Conservation (phyloP, 2,888 invertebrate species). For the Synanthedon andrenaeformis region DNA sequence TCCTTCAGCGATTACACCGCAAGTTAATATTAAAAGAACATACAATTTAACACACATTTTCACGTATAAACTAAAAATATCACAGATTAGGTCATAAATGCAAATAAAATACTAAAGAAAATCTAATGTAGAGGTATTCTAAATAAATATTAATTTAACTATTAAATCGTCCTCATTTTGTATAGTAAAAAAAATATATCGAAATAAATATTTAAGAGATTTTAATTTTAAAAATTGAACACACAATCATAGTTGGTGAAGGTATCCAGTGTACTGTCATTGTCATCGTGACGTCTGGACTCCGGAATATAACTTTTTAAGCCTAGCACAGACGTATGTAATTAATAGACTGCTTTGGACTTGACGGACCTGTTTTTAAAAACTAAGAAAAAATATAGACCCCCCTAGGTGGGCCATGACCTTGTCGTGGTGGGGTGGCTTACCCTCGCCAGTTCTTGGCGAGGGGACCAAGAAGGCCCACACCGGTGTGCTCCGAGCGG, state of each 20-base stretch:
- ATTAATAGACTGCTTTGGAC: no score
- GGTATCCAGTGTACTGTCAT: background rate
- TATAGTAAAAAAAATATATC: background rate
- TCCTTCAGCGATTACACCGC: slow-evolving; percentile 15
- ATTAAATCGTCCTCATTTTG: background rate
- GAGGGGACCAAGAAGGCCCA: no score
- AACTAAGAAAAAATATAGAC: no score
- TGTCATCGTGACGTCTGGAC: background rate
- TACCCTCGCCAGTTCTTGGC: no score
- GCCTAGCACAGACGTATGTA: background rate
- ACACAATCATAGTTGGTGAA: background rate
- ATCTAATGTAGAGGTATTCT: no score
- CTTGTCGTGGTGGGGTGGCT: no score
- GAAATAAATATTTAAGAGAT: background rate
- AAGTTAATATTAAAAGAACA: slow-evolving; percentile 21
- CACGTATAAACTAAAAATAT: slow-evolving; percentile 16
- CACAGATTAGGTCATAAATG: slow-evolving; percentile 19
- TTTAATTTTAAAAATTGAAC: background rate
- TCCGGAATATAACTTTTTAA: background rate
- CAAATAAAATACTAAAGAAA: background rate
- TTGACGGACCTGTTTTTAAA: no score
- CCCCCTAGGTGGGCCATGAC: no score
- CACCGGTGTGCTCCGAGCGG: no score
- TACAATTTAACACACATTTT: slow-evolving; percentile 29
- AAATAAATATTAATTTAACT: background rate